These are phyloP conservation scores for Zelostemma sp. DNA, from an alignment of 1,140 invertebrate genomes.

Conservation along the genomic window DNA sequence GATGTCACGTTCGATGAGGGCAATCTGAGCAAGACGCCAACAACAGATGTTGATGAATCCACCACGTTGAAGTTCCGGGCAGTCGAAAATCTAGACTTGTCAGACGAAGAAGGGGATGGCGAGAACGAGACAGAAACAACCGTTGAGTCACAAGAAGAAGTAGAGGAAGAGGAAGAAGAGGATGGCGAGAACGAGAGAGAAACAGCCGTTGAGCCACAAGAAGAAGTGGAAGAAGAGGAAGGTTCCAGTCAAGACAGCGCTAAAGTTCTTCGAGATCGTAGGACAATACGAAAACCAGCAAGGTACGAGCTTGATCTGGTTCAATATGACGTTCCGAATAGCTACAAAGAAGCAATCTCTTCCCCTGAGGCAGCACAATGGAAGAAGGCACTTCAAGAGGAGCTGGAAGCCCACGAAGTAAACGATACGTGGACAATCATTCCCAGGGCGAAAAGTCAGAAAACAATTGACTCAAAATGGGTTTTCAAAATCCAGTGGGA, in stretches of 20 bases:
- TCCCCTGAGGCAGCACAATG: conserved; percentile 35
- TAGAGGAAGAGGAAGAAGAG: too few species aligned
- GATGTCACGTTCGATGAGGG: conserved; percentile 3
- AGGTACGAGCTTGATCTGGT: conserved; percentile 11
- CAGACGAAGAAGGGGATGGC: too few species aligned
- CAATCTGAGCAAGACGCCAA: too few species aligned
- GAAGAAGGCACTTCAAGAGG: conserved; percentile 40
- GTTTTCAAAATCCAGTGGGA: conserved; percentile 53
- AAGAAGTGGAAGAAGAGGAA: background rate
- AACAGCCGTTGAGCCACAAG: background rate
- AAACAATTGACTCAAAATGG: conserved; percentile 61
- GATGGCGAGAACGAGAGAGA: too few species aligned
- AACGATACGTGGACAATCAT: conserved; percentile 48
- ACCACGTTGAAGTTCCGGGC: too few species aligned
- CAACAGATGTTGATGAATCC: too few species aligned
- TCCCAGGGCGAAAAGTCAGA: conserved; percentile 38
- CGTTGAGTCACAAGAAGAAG: too few species aligned
- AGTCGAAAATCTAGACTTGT: too few species aligned
- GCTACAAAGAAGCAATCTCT: conserved; percentile 32
- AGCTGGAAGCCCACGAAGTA: conserved; percentile 37
- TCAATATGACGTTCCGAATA: conserved; percentile 11
- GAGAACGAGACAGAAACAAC: too few species aligned
- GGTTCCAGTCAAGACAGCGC: background rate
- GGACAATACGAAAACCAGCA: background rate
- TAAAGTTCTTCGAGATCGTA: background rate